Evolutionary conservation across 2,888 invertebrate genomes (phyloP).

Genomic region (Stenodera caucasica): DNA sequence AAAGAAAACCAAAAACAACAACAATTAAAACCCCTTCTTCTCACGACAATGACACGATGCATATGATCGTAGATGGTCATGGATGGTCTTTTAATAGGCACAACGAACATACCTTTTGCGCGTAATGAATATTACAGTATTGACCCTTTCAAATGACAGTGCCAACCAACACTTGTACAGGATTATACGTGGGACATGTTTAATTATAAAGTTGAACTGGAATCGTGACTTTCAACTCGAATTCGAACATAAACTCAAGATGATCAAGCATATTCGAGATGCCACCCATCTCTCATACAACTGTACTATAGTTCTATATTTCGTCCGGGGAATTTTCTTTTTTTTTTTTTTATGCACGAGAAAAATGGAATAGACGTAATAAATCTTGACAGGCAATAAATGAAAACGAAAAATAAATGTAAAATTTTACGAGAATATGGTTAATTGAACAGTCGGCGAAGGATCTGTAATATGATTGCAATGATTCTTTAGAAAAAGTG

Average conservation of each 20-base stretch:
- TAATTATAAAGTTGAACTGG: constrained; percentile 4
- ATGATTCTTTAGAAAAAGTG: not conserved
- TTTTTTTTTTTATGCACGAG: no score
- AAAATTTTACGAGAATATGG: not conserved
- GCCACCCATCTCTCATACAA: not conserved
- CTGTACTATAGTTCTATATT: no score
- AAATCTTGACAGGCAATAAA: not conserved
- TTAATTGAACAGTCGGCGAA: not conserved
- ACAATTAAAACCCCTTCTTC: constrained; percentile 47
- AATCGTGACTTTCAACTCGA: constrained; percentile 6
- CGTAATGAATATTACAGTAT: constrained; percentile 1
- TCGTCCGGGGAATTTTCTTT: no score
- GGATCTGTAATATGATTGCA: not conserved
- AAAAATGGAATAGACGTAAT: not conserved
- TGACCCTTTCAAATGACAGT: not conserved
- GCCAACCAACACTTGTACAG: constrained; percentile 1
- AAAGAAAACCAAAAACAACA: constrained; percentile 12
- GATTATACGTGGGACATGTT: constrained; percentile 4
- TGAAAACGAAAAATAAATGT: no score
- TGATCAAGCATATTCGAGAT: constrained; percentile 4
- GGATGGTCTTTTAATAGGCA: constrained; percentile 32
- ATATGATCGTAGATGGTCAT: constrained; percentile 42
- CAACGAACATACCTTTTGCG: not conserved
- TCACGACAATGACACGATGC: constrained; percentile 46
- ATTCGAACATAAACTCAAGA: not conserved